These are phyloP conservation scores for Oceanites oceanicus DNA, from an alignment of 2,113 vertebrate species.

Conservation along the genomic window DNA sequence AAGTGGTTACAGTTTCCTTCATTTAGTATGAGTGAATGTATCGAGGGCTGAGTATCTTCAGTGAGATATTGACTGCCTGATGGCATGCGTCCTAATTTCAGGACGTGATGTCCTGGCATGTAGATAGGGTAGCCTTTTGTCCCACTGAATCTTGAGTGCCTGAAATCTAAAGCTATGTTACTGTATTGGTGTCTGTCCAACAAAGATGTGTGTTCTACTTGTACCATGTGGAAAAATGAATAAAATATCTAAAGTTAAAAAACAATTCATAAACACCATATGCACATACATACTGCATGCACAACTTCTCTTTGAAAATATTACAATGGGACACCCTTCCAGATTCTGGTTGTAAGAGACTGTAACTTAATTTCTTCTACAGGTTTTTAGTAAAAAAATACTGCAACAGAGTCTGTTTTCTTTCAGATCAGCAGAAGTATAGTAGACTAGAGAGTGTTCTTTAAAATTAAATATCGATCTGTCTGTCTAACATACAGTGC, in stretches of 20 bases:
- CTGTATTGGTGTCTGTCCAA: slow-evolving; percentile 70
- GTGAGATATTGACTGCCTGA: slow-evolving; percentile 24
- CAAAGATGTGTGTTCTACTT: slow-evolving; percentile 72
- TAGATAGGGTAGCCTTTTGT: slow-evolving; percentile 54
- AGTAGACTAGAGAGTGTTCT: not conserved
- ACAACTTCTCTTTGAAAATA: slow-evolving; percentile 72
- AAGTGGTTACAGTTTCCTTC: slow-evolving; percentile 40
- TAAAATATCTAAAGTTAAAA: slow-evolving; percentile 76
- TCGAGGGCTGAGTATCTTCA: slow-evolving; percentile 16
- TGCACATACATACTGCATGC: slow-evolving; percentile 71
- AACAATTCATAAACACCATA: slow-evolving; percentile 77
- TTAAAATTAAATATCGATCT: slow-evolving; percentile 25
- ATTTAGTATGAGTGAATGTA: not conserved
- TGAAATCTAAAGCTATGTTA: slow-evolving; percentile 65
- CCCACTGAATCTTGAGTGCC: slow-evolving; percentile 38
- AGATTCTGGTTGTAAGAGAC: slow-evolving; percentile 56
- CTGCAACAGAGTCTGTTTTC: slow-evolving; percentile 49
- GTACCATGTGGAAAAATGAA: slow-evolving; percentile 76
- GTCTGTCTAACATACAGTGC: not conserved
- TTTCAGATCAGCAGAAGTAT: slow-evolving; percentile 6
- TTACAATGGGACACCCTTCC: slow-evolving; percentile 64
- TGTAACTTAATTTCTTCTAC: slow-evolving; percentile 45
- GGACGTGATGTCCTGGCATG: slow-evolving; percentile 30
- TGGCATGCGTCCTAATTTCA: slow-evolving; percentile 32
- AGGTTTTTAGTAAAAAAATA: slow-evolving; percentile 49